Base-by-base conservation (phyloP, 1,140 invertebrate genomes). In the Aricia agestis region DNA sequence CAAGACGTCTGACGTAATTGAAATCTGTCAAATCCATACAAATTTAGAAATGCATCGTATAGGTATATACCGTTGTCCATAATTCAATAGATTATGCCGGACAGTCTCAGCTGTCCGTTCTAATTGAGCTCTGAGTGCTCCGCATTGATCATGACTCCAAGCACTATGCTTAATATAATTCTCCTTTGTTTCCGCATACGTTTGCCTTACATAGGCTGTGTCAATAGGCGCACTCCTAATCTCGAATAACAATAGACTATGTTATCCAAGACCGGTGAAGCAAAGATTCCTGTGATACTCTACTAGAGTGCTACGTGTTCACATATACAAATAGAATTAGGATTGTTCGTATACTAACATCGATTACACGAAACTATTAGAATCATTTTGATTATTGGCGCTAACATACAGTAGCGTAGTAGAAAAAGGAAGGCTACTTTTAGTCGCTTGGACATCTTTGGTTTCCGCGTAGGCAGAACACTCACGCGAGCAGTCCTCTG, bases 161-260 rank as follows among this genome's bases (percentile, higher is more conserved):
- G 45, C 45, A 52, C 45, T 52, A 52, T 52, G 45, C 45, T 52
- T 52, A 52, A 52, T 52, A 52, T 52, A 52, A 52, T 52, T 52
- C 36, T 52, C 45, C 45, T 52, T 52, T 52, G 45, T 52, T 52
- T 13, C 45, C 45, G 11, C 2, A 52, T 52, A 9, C 13, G 13
- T 52, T 52, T 15, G 45, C 11, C 45, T 52, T 52, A 52, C 45
- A 52, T 52, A 52, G 13, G 13, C 45, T 15, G 9, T 52, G 45
- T 52, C 45, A 52, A 52, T 52, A 52, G 45, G 11, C 45, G 11
- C 9, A 0, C 36, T 36, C 36, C 36, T 36, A 36, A 52, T 52
- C 45, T 15, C 45, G 13, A 52, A 52, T 52, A 52, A 52, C 45
- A 52, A 52, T 52, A 52, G 45, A 52, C 45, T 52, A 52, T 52